Conservation (phyloP, 2,113 vertebrate genomes). For the Myanophis thanlyinensis region DNA sequence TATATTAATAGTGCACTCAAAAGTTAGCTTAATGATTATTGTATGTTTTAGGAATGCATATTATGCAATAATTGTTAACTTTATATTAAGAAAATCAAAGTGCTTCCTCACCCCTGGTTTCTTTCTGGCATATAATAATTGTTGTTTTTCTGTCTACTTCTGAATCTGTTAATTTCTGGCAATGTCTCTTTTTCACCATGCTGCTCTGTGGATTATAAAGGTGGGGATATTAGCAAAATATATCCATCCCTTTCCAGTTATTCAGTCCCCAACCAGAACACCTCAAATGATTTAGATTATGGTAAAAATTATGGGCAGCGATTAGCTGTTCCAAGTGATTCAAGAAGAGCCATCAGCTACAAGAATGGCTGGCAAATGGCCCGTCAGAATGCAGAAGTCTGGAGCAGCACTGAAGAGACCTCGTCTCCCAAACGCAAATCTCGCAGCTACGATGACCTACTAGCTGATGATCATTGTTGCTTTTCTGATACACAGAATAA, state of each 20-base stretch:
- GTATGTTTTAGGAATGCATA: background rate
- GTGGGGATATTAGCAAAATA: slow-evolving; percentile 89
- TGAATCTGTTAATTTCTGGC: slow-evolving; percentile 83
- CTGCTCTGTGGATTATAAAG: slow-evolving; percentile 89
- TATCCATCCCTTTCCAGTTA: slow-evolving; percentile 84
- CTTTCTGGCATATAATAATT: slow-evolving; percentile 69
- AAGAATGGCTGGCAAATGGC: slow-evolving; percentile 88
- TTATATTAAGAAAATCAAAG: slow-evolving; percentile 12
- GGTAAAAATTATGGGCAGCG: slow-evolving; percentile 73
- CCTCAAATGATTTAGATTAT: slow-evolving; percentile 78
- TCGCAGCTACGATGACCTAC: slow-evolving; percentile 85
- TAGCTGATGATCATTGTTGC: slow-evolving; percentile 74
- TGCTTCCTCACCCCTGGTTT: slow-evolving; percentile 56
- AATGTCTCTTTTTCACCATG: slow-evolving; percentile 88
- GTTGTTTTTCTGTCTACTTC: slow-evolving; percentile 51
- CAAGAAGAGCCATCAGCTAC: slow-evolving; percentile 78
- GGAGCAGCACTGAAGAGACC: slow-evolving; percentile 86
- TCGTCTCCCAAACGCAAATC: slow-evolving; percentile 84
- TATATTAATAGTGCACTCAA: background rate
- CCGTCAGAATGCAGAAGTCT: slow-evolving; percentile 81
- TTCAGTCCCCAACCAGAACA: slow-evolving; percentile 76
- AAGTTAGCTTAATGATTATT: background rate
- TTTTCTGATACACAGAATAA: slow-evolving; percentile 74
- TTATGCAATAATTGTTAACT: background rate
- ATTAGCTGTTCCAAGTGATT: slow-evolving; percentile 76